Base-by-base conservation (phyloP, 1,140 invertebrate species). In the Drosophila subpulchrella region DNA sequence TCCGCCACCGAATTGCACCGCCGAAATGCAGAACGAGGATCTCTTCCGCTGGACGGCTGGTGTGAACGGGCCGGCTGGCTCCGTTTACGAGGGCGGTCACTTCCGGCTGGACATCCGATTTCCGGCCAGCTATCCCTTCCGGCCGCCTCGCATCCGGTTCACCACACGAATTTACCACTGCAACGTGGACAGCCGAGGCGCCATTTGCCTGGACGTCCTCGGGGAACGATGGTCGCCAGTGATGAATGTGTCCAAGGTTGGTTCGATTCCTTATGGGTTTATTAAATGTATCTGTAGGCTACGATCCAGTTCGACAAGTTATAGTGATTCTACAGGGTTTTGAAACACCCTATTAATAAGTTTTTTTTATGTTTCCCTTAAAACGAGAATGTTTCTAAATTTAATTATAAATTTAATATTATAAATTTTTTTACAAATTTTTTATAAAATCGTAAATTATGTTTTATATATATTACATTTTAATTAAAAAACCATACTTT, bases 91-190 rank as follows among this genome's bases (percentile, higher is more conserved):
- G 65, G 68, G 66, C 12, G 85, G 85, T 0, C 46, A 54, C 39
- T 90, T 90, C 15, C 48, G 58, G 36, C 48, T 90, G 30, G 85
- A 90, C 24, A 66, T 90, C 30, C 71, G 71, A 4, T 91, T 91
- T 15, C 57, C 89, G 5, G 1, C 15, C 8, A 27, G 72, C 6
- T 91, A 91, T 71, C 89, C 89, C 0, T 91, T 91, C 20, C 75
- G 96, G 71, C 96, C 96, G 46, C 96, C 96, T 0, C 95, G 95
- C 90, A 93, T 96, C 17, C 94, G 93, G 30, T 97, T 96, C 86
- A 93, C 93, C 67, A 96, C 96, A 1, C 95, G 95, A 91, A 97
- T 96, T 70, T 96, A 97, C 84, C 96, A 96, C 91, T 90, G 85
- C 66, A 90, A 90, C 34, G 81, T 90, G 30, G 80, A 90, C 15